Percentiles rank a stretch among this genome's conserved stretches.
phyloP scores from a whole-genome alignment of 2,888 invertebrate species.

The Ormyrus pomaceus region DNA sequence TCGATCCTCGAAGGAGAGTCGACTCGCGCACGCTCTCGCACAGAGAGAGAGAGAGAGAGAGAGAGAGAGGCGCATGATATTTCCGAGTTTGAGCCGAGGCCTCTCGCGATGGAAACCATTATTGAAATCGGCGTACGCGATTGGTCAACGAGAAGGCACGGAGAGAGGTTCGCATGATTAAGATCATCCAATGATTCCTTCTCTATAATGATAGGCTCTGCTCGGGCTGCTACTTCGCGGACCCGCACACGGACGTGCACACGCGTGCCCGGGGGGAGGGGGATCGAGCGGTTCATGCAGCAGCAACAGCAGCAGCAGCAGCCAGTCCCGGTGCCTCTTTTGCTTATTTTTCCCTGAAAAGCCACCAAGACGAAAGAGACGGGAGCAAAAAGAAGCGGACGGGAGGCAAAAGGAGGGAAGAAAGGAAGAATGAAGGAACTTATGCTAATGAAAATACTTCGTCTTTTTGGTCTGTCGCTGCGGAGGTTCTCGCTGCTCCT shows the following conservation, averaged over 20 bases:
- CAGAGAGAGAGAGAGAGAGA: conserved; percentile 13
- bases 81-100: conserved; percentile 65
- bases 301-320: too few species aligned
- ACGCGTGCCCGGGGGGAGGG: conserved; percentile 47
- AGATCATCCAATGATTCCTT: conserved; percentile 76
- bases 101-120: conserved; percentile 67
- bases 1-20: conserved; percentile 8
- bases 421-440: conserved; percentile 63
- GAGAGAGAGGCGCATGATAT: conserved; percentile 54
- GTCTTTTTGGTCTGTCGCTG: conserved; percentile 49
- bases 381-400: not conserved
- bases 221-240: conserved; percentile 61
- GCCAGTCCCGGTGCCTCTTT: not conserved
- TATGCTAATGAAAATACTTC: conserved; percentile 69
- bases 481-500: conserved; percentile 41
- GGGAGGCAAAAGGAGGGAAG: conserved; percentile 10
- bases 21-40: not conserved
- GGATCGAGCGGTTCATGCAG: conserved; percentile 39
- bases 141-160: conserved; percentile 71
- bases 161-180: conserved; percentile 74
- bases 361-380: conserved; percentile 10
- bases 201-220: conserved; percentile 74
- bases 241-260: conserved; percentile 48
- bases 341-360: conserved; percentile 4
- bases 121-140: conserved; percentile 69